Percentiles rank a stretch among this genome's conserved stretches.
Evolutionary conservation across 2,888 invertebrate species (phyloP).

Genomic region (Monopis laevigella): DNA sequence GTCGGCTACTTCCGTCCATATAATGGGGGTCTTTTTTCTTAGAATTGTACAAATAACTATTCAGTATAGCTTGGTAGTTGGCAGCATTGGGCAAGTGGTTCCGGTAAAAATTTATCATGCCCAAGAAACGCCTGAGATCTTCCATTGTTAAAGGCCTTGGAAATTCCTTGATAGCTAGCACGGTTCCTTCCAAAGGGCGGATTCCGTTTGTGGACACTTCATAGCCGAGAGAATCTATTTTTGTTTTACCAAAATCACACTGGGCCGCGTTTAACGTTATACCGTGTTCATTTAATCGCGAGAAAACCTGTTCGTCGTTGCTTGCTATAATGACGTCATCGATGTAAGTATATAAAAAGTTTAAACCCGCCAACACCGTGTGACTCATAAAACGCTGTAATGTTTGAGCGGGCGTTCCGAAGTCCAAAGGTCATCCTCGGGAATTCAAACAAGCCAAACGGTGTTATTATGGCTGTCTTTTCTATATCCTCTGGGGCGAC

Average conservation of each 20-base stretch:
- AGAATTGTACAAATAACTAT: conserved; percentile 19
- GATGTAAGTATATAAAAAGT: conserved; percentile 12
- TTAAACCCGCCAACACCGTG: conserved; percentile 16
- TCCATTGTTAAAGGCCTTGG: conserved; percentile 17
- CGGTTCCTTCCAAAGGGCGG: conserved; percentile 17
- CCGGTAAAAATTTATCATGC: conserved; percentile 33
- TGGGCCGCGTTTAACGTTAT: conserved; percentile 16
- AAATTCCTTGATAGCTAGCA: conserved; percentile 17
- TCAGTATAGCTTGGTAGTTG: conserved; percentile 23
- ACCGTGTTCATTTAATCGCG: conserved; percentile 12
- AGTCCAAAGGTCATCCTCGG: conserved; percentile 29
- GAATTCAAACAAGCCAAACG: conserved; percentile 29
- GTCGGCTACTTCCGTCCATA: conserved; percentile 20
- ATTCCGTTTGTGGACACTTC: conserved; percentile 19
- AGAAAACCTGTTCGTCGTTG: conserved; percentile 1
- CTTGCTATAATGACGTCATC: conserved; percentile 15
- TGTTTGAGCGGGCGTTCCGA: conserved; percentile 28
- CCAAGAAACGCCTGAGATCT: conserved; percentile 22
- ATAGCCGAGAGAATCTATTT: conserved; percentile 19
- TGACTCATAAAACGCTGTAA: conserved; percentile 28
- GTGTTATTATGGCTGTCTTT: conserved; percentile 32
- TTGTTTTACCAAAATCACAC: conserved; percentile 17
- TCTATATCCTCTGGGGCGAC: conserved; percentile 22
- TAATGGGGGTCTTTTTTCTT: conserved; percentile 19
- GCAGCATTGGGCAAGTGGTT: conserved; percentile 27